Evolutionary conservation across 2,113 vertebrate genomes (phyloP).

Genomic region (Alouatta palliata): DNA sequence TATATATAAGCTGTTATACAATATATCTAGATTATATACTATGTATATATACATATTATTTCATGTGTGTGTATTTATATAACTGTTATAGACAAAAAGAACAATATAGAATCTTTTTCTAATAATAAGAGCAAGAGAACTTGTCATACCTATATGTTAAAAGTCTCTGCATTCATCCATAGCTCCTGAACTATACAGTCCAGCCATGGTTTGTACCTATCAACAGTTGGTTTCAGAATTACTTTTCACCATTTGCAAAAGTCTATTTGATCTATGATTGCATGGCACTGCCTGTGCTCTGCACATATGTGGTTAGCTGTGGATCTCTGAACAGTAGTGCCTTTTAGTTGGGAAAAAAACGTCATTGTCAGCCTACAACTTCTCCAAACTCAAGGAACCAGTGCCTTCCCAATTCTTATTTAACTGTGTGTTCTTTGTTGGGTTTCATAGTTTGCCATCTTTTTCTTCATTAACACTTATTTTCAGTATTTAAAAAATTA

Average conservation of each 20-base stretch:
- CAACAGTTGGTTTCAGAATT: not conserved
- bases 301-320: not conserved
- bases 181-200: not conserved
- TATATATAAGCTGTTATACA: not conserved
- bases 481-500: constrained; percentile 1
- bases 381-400: not conserved
- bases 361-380: not conserved
- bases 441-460: not conserved
- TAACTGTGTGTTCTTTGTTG: not conserved
- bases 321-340: not conserved
- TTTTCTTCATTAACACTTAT: not conserved
- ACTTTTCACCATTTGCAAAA: not conserved
- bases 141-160: not conserved
- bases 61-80: not conserved
- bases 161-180: not conserved
- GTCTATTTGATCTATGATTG: not conserved
- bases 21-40: not conserved
- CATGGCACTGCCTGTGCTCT: not conserved
- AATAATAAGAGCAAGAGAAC: not conserved
- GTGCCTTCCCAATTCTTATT: not conserved
- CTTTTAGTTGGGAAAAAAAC: not conserved
- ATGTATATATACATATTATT: not conserved
- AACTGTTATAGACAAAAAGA: not conserved
- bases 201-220: not conserved
- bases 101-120: not conserved